These are phyloP conservation scores for Babyrousa celebensis DNA, from an alignment of 2,797 vertebrate species.

Conservation along the genomic window DNA sequence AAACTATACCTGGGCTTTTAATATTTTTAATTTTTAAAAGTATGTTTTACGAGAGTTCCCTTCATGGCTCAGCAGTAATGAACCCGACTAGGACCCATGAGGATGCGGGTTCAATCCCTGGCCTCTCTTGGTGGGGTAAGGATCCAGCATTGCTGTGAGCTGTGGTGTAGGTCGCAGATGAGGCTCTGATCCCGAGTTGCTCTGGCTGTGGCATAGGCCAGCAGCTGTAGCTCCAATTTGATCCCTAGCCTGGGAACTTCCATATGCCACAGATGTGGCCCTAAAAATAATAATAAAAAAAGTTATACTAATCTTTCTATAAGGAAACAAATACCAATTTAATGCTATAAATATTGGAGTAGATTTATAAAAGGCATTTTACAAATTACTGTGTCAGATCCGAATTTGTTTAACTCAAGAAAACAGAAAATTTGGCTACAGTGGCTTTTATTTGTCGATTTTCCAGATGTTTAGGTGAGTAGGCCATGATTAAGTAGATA, in stretches of 20 bases:
- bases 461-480: not conserved
- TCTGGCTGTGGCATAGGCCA: no score
- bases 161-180: no score
- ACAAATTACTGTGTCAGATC: not conserved
- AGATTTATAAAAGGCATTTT: not conserved
- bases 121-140: no score
- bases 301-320: not conserved
- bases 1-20: not conserved
- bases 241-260: no score
- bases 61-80: no score
- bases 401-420: constrained; percentile 14
- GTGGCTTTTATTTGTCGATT: not conserved
- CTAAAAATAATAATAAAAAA: no score
- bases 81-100: no score
- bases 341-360: not conserved
- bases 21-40: constrained; percentile 1
- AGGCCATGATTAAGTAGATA: not conserved
- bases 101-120: no score
- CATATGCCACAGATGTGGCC: no score
- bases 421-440: not conserved
- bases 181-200: no score
- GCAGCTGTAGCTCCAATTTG: no score
- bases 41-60: not conserved
- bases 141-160: no score
- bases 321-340: not conserved